Evolutionary conservation across 2,113 vertebrate species (phyloP).

Genomic region (Hymenochirus boettgeri): DNA sequence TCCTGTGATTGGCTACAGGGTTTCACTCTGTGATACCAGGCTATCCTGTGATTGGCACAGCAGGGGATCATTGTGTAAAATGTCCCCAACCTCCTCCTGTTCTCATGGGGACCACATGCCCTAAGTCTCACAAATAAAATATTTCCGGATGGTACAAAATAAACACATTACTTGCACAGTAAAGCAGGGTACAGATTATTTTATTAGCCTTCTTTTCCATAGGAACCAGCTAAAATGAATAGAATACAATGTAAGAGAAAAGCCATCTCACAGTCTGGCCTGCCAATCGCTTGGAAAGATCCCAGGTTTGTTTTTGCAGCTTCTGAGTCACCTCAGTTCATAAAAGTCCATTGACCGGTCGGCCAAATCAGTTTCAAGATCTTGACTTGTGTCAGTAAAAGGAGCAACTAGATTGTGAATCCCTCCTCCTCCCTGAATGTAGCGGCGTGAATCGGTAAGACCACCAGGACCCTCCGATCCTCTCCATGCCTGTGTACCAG

Average conservation of each 20-base stretch:
- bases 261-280: constrained; percentile 19
- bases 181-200: constrained; percentile 29
- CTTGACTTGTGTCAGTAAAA: background rate
- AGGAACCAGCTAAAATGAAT: constrained; percentile 40
- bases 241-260: constrained; percentile 31
- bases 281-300: constrained; percentile 50
- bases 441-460: background rate
- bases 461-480: too few species aligned
- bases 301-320: too few species aligned
- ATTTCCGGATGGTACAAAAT: too few species aligned
- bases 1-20: too few species aligned
- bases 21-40: too few species aligned
- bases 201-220: constrained; percentile 39
- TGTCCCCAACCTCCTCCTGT: too few species aligned
- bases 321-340: constrained; percentile 2
- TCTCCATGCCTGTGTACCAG: too few species aligned
- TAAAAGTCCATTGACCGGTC: background rate
- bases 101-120: too few species aligned
- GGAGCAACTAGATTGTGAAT: background rate
- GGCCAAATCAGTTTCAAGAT: background rate
- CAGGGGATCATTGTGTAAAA: too few species aligned
- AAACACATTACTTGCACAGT: too few species aligned
- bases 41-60: too few species aligned
- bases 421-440: background rate
- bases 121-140: too few species aligned